Conservation (phyloP, 1,140 invertebrate genomes). For the Drosophila lowei region DNA sequence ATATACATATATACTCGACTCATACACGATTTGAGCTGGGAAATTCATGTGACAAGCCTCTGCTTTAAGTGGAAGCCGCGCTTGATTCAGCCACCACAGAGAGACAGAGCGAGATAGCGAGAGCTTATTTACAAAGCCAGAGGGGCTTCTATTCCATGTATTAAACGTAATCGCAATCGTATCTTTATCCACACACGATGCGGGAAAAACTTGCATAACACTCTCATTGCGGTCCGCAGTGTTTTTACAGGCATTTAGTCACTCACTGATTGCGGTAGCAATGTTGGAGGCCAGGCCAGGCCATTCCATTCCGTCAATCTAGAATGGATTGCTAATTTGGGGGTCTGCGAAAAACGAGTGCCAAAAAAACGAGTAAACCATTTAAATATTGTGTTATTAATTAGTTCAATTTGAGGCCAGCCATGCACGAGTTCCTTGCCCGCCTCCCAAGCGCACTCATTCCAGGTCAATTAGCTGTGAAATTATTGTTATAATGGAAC, state of each 20-base stretch:
- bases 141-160: no score
- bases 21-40: background rate
- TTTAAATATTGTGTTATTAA: slow-evolving; percentile 72
- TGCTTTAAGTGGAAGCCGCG: slow-evolving; percentile 11
- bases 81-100: slow-evolving; percentile 11
- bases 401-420: slow-evolving; percentile 71
- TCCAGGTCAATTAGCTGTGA: slow-evolving; percentile 49
- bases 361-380: slow-evolving; percentile 48
- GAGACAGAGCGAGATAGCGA: no score
- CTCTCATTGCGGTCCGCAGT: slow-evolving; percentile 14
- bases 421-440: slow-evolving; percentile 45
- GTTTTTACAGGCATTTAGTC: slow-evolving; percentile 37
- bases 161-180: background rate
- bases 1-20: no score
- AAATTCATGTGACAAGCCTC: slow-evolving; percentile 33
- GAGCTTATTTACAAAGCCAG: slow-evolving; percentile 9
- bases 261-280: slow-evolving; percentile 36
- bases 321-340: slow-evolving; percentile 28
- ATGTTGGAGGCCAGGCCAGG: slow-evolving; percentile 23
- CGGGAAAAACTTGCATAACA: slow-evolving; percentile 41
- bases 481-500: slow-evolving; percentile 32
- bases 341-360: slow-evolving; percentile 20
- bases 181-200: slow-evolving; percentile 27
- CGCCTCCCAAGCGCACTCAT: slow-evolving; percentile 30
- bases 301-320: slow-evolving; percentile 3